Evolutionary conservation across 1,140 invertebrate species (phyloP).

Genomic region (Pissodes strobi): DNA sequence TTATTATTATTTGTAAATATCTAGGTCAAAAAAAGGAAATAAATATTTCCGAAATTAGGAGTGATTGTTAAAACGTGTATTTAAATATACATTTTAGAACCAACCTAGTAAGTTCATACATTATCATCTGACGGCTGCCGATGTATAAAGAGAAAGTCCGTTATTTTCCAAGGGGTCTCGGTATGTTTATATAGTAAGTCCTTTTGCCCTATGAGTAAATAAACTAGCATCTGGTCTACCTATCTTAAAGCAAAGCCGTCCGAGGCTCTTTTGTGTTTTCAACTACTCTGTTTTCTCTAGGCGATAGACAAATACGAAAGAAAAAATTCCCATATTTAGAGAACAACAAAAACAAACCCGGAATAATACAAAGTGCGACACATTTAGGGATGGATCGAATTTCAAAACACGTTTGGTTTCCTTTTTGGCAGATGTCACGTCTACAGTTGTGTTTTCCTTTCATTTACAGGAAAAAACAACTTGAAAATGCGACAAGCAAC

Average conservation of each 20-base stretch:
- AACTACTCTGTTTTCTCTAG: conserved; percentile 29
- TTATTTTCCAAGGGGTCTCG: not conserved
- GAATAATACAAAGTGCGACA: conserved; percentile 31
- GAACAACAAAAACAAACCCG: conserved; percentile 36
- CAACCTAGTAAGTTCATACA: no score
- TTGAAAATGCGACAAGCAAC: conserved; percentile 10
- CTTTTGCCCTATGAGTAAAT: conserved; percentile 32
- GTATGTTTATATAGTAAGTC: conserved; percentile 23
- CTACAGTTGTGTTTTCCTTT: conserved; percentile 27
- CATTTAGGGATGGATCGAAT: conserved; percentile 31
- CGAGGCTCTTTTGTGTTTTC: conserved; percentile 29
- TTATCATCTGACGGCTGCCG: no score
- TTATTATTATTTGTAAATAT: no score
- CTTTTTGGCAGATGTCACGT: conserved; percentile 16
- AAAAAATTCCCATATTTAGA: conserved; percentile 34
- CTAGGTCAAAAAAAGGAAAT: no score
- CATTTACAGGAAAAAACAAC: conserved; percentile 21
- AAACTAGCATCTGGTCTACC: conserved; percentile 32
- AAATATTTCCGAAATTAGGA: no score
- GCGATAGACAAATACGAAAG: conserved; percentile 20
- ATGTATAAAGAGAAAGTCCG: not conserved
- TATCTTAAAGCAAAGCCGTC: conserved; percentile 8
- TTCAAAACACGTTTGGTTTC: conserved; percentile 25
- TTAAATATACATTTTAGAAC: no score
- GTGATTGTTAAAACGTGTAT: no score